A percentile compares a stretch with the other conserved stretches of the same genome.
These are phyloP conservation scores for Argyra leucocephala DNA, from an alignment of 2,888 invertebrate genomes.

Conservation along the genomic window DNA sequence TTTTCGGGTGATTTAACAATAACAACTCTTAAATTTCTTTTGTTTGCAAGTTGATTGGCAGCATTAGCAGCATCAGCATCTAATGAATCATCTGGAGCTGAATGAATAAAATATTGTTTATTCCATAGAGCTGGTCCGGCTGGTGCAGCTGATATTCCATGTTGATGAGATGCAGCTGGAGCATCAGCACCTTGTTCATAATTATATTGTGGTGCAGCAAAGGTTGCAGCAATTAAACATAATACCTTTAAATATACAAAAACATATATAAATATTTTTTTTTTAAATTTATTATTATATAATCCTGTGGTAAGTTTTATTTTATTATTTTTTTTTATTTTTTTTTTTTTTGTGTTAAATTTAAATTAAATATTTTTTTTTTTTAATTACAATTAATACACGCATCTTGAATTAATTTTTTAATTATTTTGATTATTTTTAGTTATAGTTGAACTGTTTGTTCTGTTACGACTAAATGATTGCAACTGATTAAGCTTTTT, in stretches of 20 bases:
- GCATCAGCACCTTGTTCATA: slow-evolving; percentile 8
- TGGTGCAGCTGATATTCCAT: neutral
- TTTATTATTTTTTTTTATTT: too few relatives aligned
- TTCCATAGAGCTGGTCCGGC: slow-evolving; percentile 28
- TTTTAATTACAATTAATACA: neutral
- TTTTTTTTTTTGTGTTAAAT: too few relatives aligned
- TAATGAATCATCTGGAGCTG: slow-evolving; percentile 36
- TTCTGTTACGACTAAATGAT: neutral
- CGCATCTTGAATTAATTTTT: neutral
- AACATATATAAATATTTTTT: neutral
- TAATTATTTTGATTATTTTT: neutral
- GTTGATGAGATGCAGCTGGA: neutral
- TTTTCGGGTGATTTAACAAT: slow-evolving; percentile 36
- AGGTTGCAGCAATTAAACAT: neutral
- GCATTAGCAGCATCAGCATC: slow-evolving; percentile 25
- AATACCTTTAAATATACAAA: slow-evolving; percentile 1
- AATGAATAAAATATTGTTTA: slow-evolving; percentile 36
- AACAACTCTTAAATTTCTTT: slow-evolving; percentile 36
- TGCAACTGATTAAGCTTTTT: neutral
- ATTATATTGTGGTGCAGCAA: slow-evolving; percentile 11
- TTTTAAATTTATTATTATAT: too few relatives aligned
- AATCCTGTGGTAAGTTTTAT: neutral
- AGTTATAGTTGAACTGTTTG: neutral
- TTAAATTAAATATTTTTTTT: too few relatives aligned
- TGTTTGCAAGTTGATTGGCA: slow-evolving; percentile 23